Base-by-base conservation (phyloP, 2,888 invertebrate species). In the Pseudococcus viburni region DNA sequence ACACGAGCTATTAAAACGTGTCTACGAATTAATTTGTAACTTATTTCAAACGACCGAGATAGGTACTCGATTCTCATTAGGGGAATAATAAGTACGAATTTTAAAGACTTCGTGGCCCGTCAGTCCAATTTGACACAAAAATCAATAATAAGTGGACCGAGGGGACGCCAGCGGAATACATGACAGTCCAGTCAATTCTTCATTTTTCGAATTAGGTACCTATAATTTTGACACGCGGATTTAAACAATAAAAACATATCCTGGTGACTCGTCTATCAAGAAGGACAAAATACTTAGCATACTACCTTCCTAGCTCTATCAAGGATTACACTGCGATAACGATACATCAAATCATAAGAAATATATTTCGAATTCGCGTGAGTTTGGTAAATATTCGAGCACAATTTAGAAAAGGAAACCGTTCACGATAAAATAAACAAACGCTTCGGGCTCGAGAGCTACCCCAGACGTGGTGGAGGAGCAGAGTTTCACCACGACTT, bases 1-100 rank as follows among this genome's bases (percentile, higher is more conserved):
- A 59, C 59, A 59, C 59, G n/a, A 19, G 59, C 59, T 51, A 59
- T 59, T 59, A 19, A 19, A 59, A 59, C 59, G 59, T 59, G 59
- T 59, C 59, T 19, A 59, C 59, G 59, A 59, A 59, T 59, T 59
- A 59, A 59, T 19, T 51, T 51, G 51, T 51, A 55, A 15, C 55
- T 55, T 17, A 55, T 17, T 33, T 33, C 26, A 33, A 33, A 33
- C 26, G 26, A 33, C 26, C 26, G 3, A 55, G 55, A 4, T 55
- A 17, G 55, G 17, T 55, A 17, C 59, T 59, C 59, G 59, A 59
- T 59, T 59, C n/a, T 59, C 59, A 59, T 59, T 59, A 59, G 19
- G 9, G 7, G 19, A 59, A 46, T 8, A 8, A 46, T 46, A 46
- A 46, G 12, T 46, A 46, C 46, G 46, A 11, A 46, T 33, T 33